Conservation (phyloP, 2,888 invertebrate genomes). For the Cataglyphis altisquamis region DNA sequence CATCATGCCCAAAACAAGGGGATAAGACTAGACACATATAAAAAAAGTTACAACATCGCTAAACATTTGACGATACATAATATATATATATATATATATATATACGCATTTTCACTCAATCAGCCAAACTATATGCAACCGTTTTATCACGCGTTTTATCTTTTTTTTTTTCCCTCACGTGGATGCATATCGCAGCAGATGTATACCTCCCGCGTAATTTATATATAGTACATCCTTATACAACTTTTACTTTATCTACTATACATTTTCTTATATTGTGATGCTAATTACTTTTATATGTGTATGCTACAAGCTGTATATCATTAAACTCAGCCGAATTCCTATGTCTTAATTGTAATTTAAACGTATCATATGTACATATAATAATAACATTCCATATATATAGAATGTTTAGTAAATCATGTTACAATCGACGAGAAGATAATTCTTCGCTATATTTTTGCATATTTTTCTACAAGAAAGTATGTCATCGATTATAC, state of each 20-base stretch:
- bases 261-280: conserved; percentile 35
- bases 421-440: conserved; percentile 23
- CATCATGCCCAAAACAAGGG: conserved; percentile 85
- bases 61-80: conserved; percentile 82
- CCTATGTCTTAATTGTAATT: conserved; percentile 57
- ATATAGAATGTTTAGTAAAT: background rate
- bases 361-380: conserved; percentile 6
- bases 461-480: background rate
- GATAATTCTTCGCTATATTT: background rate
- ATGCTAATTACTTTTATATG: conserved; percentile 49
- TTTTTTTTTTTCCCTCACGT: conserved; percentile 19
- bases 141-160: conserved; percentile 47
- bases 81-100: conserved; percentile 54
- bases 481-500: conserved; percentile 23
- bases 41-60: conserved; percentile 84
- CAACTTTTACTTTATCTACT: conserved; percentile 34
- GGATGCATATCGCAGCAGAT: background rate
- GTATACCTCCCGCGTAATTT: conserved; percentile 13
- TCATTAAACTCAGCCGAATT: conserved; percentile 55
- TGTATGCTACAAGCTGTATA: conserved; percentile 53
- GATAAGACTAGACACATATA: conserved; percentile 84
- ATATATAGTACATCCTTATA: conserved; percentile 20
- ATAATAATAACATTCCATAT: background rate
- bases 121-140: conserved; percentile 78
- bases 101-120: conserved; percentile 77